Evolutionary conservation across 2,113 vertebrate species (phyloP).

Genomic region (Corydoras maculifer): DNA sequence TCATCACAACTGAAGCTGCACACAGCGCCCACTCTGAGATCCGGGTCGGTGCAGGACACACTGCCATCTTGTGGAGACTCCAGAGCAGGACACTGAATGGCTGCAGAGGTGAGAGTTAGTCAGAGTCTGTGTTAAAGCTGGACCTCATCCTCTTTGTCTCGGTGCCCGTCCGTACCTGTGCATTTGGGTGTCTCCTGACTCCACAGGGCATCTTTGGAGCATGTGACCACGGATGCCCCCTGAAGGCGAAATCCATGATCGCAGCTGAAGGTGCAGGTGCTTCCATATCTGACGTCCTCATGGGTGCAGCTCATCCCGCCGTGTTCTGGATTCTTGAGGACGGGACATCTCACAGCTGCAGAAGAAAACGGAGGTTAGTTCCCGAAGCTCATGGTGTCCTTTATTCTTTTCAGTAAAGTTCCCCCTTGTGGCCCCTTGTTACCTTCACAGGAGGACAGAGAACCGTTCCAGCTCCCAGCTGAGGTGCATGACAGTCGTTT

Average conservation of each 20-base stretch:
- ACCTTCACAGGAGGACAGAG: conserved; percentile 52
- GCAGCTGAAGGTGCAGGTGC: conserved; percentile 69
- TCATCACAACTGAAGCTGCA: conserved; percentile 50
- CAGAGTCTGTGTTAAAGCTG: too few relatives aligned
- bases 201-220: conserved; percentile 62
- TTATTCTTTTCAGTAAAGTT: too few relatives aligned
- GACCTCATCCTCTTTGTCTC: background rate
- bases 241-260: conserved; percentile 52
- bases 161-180: conserved; percentile 55
- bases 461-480: conserved; percentile 52
- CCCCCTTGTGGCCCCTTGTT: background rate
- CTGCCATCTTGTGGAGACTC: too few relatives aligned
- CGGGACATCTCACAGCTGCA: conserved; percentile 55
- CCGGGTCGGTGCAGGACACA: background rate
- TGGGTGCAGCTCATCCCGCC: conserved; percentile 58
- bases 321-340: conserved; percentile 40
- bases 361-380: background rate
- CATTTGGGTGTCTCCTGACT: conserved; percentile 59
- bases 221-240: conserved; percentile 53
- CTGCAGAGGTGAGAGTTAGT: too few relatives aligned
- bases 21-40: conserved; percentile 23
- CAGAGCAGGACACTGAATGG: too few relatives aligned
- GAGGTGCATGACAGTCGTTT: conserved; percentile 48
- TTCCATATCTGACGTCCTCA: conserved; percentile 61
- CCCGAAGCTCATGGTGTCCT: too few relatives aligned